phyloP scores from a whole-genome alignment of 2,113 vertebrate genomes.

The Propithecus coquereli region DNA sequence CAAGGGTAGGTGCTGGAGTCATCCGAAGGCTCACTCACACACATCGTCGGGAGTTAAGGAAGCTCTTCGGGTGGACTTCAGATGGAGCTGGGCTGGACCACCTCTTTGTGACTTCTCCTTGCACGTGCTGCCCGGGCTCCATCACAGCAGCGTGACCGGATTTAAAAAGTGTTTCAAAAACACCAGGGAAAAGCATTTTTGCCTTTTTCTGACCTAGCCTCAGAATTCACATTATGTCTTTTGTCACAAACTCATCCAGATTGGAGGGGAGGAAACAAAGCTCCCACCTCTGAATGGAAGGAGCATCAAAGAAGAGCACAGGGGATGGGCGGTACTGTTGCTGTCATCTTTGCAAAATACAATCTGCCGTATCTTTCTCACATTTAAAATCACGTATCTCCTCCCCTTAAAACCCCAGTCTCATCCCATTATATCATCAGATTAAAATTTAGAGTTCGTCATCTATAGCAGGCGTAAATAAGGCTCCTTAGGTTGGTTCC shows the following conservation, averaged over 20 bases:
- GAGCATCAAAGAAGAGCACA: not conserved
- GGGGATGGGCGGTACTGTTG: not conserved
- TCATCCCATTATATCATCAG: not conserved
- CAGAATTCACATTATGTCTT: not conserved
- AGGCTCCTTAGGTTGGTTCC: not conserved
- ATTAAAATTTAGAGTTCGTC: not conserved
- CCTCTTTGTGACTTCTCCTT: not conserved
- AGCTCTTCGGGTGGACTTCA: not conserved
- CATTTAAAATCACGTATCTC: not conserved
- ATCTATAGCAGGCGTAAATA: not conserved
- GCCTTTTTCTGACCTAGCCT: not conserved
- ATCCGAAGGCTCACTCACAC: not conserved
- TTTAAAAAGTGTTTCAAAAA: not conserved
- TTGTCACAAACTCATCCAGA: not conserved
- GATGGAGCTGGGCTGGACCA: not conserved
- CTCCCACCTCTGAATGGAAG: not conserved
- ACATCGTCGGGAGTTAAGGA: not conserved
- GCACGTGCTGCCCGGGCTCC: not conserved
- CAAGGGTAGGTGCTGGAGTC: not conserved
- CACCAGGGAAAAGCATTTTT: not conserved
- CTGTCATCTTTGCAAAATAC: not conserved
- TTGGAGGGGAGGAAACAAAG: not conserved
- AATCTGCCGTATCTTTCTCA: not conserved
- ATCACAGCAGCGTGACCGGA: not conserved
- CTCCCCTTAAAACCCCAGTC: not conserved